Conservation (phyloP, 2,888 invertebrate species). For the Operophtera brumata region DNA sequence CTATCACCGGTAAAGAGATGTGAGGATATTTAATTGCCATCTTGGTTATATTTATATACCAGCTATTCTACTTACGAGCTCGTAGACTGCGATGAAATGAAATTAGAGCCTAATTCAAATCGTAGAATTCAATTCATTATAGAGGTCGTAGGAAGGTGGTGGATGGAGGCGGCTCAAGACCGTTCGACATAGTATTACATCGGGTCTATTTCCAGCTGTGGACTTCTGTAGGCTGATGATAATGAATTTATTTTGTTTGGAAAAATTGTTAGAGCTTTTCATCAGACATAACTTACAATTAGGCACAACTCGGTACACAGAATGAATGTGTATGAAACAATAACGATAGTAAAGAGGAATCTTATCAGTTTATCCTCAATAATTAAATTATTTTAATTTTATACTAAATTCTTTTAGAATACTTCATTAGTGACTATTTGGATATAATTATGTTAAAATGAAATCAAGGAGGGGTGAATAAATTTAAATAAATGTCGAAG, state of each 20-base stretch:
- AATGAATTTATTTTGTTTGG: not conserved
- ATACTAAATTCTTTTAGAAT: not conserved
- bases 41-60: not conserved
- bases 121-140: too few species aligned
- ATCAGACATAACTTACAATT: not conserved
- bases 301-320: not conserved
- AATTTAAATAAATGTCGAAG: slow-evolving; percentile 3
- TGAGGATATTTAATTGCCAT: not conserved
- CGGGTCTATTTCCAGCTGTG: too few species aligned
- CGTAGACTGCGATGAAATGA: not conserved
- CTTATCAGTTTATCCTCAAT: not conserved
- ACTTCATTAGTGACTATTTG: not conserved
- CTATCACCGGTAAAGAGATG: not conserved
- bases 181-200: too few species aligned
- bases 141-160: too few species aligned
- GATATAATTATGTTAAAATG: not conserved
- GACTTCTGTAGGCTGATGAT: too few species aligned
- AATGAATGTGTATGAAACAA: not conserved
- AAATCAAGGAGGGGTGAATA: slow-evolving; percentile 6
- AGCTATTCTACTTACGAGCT: not conserved
- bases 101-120: not conserved
- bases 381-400: not conserved
- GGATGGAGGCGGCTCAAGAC: too few species aligned
- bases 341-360: not conserved
- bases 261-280: not conserved